These are phyloP conservation scores for Macrotis lagotis DNA, from an alignment of 2,113 vertebrate genomes.

Conservation along the genomic window DNA sequence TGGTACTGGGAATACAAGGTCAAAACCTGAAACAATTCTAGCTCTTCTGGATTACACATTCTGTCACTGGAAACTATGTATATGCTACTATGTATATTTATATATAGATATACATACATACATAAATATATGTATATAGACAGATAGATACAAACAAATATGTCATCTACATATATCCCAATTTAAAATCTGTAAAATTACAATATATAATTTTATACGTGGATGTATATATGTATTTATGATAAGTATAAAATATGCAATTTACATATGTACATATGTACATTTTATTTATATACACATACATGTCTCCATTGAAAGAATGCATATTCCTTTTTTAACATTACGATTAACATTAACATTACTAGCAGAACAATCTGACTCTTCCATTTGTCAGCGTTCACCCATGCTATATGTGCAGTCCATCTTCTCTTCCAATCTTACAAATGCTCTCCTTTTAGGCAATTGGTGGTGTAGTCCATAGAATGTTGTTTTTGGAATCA, in stretches of 20 bases:
- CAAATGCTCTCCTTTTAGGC: too few relatives aligned
- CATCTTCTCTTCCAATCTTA: not conserved
- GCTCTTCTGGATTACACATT: not conserved
- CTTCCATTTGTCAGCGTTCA: not conserved
- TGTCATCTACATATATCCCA: not conserved
- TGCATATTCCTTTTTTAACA: not conserved
- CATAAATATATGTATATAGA: not conserved
- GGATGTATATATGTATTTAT: not conserved
- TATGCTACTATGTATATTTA: not conserved
- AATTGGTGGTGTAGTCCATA: not conserved
- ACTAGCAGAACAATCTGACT: not conserved
- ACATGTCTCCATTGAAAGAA: not conserved
- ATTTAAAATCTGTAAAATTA: too few relatives aligned
- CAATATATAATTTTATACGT: not conserved
- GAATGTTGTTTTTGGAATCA: not conserved
- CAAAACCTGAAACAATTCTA: not conserved
- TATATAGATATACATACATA: too few relatives aligned
- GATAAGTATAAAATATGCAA: not conserved
- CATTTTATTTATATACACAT: not conserved
- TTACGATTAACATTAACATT: not conserved
- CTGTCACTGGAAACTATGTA: not conserved
- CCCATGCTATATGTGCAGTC: not conserved
- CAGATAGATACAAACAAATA: too few relatives aligned
- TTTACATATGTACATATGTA: not conserved
- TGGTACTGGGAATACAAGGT: not conserved